phyloP scores from a whole-genome alignment of 1,140 invertebrate genomes.

The Apis laboriosa region DNA sequence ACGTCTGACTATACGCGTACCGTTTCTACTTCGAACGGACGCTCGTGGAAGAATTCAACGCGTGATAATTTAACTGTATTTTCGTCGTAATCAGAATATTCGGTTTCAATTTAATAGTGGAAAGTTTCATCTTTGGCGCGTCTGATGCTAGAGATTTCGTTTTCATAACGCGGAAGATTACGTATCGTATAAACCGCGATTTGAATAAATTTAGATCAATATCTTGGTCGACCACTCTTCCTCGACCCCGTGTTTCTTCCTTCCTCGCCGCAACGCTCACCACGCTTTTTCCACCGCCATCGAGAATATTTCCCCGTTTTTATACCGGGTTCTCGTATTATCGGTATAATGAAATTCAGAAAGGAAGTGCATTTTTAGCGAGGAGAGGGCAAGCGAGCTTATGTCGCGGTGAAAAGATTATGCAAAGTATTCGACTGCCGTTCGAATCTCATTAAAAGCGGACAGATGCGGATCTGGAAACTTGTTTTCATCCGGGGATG shows the following conservation, averaged over 20 bases:
- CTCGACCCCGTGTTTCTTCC: neutral
- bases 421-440: constrained; percentile 51
- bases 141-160: neutral
- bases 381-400: constrained; percentile 10
- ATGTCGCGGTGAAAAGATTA: constrained; percentile 47
- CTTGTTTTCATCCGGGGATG: constrained; percentile 42
- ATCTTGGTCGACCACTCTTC: neutral
- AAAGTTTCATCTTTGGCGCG: neutral
- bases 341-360: constrained; percentile 52
- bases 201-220: constrained; percentile 46
- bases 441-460: constrained; percentile 53
- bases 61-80: too few relatives aligned
- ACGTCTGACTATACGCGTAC: neutral
- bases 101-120: too few relatives aligned
- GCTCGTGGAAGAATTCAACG: neutral
- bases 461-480: neutral
- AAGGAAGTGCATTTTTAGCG: constrained; percentile 41
- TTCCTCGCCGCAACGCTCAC: too few relatives aligned
- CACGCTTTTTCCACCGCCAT: neutral
- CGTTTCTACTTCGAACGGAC: neutral
- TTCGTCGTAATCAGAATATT: neutral
- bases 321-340: constrained; percentile 16
- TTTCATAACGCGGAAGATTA: constrained; percentile 2
- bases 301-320: neutral
- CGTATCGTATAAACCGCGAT: neutral